Evolutionary conservation across 2,797 vertebrate species (phyloP), one percentile per base, ranked within the genome.

Genomic region (Rhynchonycteris naso): DNA sequence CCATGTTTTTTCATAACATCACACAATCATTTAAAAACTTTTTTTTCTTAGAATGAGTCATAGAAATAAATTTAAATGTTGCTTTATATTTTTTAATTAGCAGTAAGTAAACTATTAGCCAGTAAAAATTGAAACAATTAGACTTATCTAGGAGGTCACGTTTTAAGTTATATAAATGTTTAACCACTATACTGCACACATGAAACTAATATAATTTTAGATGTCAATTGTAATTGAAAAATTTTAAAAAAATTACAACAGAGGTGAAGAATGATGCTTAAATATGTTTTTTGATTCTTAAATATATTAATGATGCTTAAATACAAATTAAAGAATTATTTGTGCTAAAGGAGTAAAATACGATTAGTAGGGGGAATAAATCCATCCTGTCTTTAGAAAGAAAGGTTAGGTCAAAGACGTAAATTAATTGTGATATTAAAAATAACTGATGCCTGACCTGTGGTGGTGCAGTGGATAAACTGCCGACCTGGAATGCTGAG

Each of bases 311-410:
- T n/a, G 79, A 69, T 28, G 28, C 19, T 87, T 88, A 83, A 80
- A 58, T 86, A 88, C n/a, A n/a, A n/a, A n/a, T n/a, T n/a, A n/a
- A 80, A 96, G n/a, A 94, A 71, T 52, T 69, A 22, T 43, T 93
- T 87, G 68, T 5, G 5, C 18, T 79, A 75, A 52, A 69, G 2
- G 43, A 78, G 1, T 65, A 22, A 66, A 92, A 54, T 28, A 65
- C 52, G 22, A 63, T 35, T 78, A 82, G 74, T 19, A 59, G 0
- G 54, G 43, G 79, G 3, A 16, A 13, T 56, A 47, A 50, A 81
- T 33, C 6, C 16, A 81, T 68, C 26, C 19, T 63, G 19, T 86
- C 56, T 83, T 88, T 82, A n/a, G 35, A 90, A 82, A 72, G 26
- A 87, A 95, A 92, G 9, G 7, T 43, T 93, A 89, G 2, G 11